Evolutionary conservation across 2,888 invertebrate species (phyloP).

Genomic region (Mythimna impura): DNA sequence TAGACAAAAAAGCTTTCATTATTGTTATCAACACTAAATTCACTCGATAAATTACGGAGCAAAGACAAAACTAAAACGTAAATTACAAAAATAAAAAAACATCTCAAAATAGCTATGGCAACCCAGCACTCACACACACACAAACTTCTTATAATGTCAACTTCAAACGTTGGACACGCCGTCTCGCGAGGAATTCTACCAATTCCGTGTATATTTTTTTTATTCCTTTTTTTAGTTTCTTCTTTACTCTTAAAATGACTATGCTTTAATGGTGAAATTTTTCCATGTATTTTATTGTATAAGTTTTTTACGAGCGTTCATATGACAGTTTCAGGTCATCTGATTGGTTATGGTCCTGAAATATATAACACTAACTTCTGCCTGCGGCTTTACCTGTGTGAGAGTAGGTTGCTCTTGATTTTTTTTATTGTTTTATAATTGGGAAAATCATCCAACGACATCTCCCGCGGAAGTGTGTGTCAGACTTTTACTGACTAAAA

Average conservation of each 20-base stretch:
- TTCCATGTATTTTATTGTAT: slow-evolving; percentile 20
- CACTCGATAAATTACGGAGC: not conserved
- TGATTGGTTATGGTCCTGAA: not conserved
- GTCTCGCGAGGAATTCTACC: slow-evolving; percentile 47
- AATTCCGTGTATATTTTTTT: slow-evolving; percentile 49
- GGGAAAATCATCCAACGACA: too few species aligned
- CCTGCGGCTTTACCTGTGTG: too few species aligned
- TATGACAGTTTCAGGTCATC: not conserved
- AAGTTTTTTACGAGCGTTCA: slow-evolving; percentile 4
- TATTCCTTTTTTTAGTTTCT: not conserved
- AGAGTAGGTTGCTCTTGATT: too few species aligned
- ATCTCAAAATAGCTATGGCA: slow-evolving; percentile 26
- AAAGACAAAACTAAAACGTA: too few species aligned
- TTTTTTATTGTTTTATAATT: too few species aligned
- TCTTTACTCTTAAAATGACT: slow-evolving; percentile 36
- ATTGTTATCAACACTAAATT: not conserved
- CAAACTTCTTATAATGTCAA: slow-evolving; percentile 11
- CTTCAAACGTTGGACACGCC: slow-evolving; percentile 50
- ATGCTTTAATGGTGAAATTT: slow-evolving; percentile 32
- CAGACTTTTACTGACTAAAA: too few species aligned
- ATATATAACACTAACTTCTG: not conserved
- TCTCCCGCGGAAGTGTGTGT: too few species aligned
- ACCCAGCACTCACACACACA: slow-evolving; percentile 29
- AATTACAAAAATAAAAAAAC: too few species aligned
- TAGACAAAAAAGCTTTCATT: too few species aligned